Evolutionary conservation across 1,140 invertebrate species (phyloP), one percentile per base, ranked within the genome.

Genomic region (Papilio xuthus): DNA sequence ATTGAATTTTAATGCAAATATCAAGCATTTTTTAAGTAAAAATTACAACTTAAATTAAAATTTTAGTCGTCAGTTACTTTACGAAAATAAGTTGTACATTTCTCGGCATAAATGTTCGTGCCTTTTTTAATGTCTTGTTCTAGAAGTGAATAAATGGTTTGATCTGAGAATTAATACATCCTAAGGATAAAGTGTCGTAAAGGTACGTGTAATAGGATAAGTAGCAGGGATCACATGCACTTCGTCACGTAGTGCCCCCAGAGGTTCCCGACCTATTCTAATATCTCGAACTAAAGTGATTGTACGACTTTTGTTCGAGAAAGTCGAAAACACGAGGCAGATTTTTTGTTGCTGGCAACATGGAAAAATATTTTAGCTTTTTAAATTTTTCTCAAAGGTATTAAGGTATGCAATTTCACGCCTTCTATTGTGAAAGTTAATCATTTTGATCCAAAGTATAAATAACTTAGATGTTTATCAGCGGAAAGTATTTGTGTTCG

Each of bases 251-350:
- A 9, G 20, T 72, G 10, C 37, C 10, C n/a, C 12, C 13, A 47
- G 20, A 20, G 37, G 15, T n/a, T 72, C 23, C 7, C n/a, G 42
- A 28, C 42, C 70, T 23, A 72, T 41, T 44, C n/a, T 44, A 20
- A 72, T 72, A 42, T 18, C 70, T 47, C 70, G 70, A 72, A 72
- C 42, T 20, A 73, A 67, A 67, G 60, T 67, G 12, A 32, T 67
- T 67, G 13, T 67, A 28, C 41, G 71, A 73, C 71, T 73, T 50
- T 73, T 73, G 23, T 73, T 47, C 42, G 71, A n/a, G 42, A 47
- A 44, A 47, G 71, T 44, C 10, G 70, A 47, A 42, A 73, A 73
- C 50, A 8, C 71, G 12, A 3, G 18, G 37, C 0, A 23, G 20
- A 23, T n/a, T 73, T 73, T 73, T 42, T 47, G 18, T 26, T 71